Base-by-base conservation (phyloP, 2,797 vertebrate genomes). In the Limnodromus scolopaceus region DNA sequence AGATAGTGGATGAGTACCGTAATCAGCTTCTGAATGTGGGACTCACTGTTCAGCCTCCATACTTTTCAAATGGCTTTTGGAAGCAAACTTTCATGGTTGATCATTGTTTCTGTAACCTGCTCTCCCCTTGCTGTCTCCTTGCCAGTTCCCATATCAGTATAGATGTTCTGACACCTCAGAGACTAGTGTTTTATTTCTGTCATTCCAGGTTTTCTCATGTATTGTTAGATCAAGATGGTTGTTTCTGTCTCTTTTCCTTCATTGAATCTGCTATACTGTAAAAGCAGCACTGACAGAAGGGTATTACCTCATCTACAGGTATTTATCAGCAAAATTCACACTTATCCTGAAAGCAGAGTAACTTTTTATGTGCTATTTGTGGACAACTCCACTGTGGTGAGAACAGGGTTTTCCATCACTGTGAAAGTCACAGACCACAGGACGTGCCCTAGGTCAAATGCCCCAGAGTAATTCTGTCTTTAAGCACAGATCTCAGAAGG, bases 141-240 rank as follows among this genome's bases (percentile, higher is more conserved):
- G 54, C 49, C 46, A 57, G 34, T 58, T 93, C 28, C 30, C 4
- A 1, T 75, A 83, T 55, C 82, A 84, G 38, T 16, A 39, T 0
- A 76, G 79, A 48, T 69, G 63, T 81, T 90, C 69, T 86, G 89
- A 89, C 87, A 92, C 45, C 48, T 49, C 57, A 39, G 83, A 78
- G 38, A 81, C 28, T 6, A 9, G 19, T 39, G 43, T 69, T 89
- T 84, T 72, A 92, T 86, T 95, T 91, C 92, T 92, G 87, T 86
- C 61, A 76, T 66, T 69, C 51, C 46, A 66, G 28, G 55, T 76
- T 61, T 84, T 53, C 69, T 87, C 24, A 2, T 46, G 53, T 80
- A 58, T 87, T 86, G 49, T 89, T 88, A 86, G 82, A 57, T 79
- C 49, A 78, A 90, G 69, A 89, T 78, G 46, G 65, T 84, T 89